Evolutionary conservation across 2,888 invertebrate species (phyloP), one percentile per base, ranked within the genome.

Genomic region (Pteria penguin): DNA sequence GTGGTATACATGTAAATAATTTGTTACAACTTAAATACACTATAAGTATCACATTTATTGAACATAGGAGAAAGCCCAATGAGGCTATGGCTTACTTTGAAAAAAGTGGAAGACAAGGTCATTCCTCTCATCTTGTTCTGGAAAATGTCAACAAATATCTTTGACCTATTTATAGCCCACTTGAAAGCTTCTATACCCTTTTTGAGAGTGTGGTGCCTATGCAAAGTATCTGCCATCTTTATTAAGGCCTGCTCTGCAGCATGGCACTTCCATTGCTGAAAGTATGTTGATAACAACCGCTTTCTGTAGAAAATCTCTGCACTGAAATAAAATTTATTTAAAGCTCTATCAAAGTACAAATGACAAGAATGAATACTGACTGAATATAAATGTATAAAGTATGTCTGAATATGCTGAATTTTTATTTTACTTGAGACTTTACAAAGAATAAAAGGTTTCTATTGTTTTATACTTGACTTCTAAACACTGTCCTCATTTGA

Each of bases 101-200:
- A 61, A 76, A 88, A 88, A 26, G 73, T 72, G 14, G 82, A 72
- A 1, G 77, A 74, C 22, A 86, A 27, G 24, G 80, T 66, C 36
- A 86, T 82, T 5, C 61, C 70, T 22, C 80, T 81, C 18, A 86
- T 75, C 33, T 81, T 81, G 29, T 80, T 75, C 67, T 83, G 82
- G n/a, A 88, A 81, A n/a, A 82, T 87, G 61, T 84, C 82, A 36
- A 80, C 79, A 55, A 83, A 78, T 24, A 86, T 82, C 57, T 82
- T 82, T 8, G 87, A 87, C 1, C 85, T 77, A 69, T 83, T 85
- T 58, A 89, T 84, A n/a, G 89, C 86, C 87, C 88, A 88, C 61
- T 79, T 82, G 65, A 89, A 86, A 1, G 86, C 89, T 32, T 84
- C 82, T 76, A 89, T 79, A 2, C 88, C 88, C 74, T 89, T 89